Evolutionary conservation across 2,888 invertebrate species (phyloP).

Genomic region (Ormyrus nitidulus): DNA sequence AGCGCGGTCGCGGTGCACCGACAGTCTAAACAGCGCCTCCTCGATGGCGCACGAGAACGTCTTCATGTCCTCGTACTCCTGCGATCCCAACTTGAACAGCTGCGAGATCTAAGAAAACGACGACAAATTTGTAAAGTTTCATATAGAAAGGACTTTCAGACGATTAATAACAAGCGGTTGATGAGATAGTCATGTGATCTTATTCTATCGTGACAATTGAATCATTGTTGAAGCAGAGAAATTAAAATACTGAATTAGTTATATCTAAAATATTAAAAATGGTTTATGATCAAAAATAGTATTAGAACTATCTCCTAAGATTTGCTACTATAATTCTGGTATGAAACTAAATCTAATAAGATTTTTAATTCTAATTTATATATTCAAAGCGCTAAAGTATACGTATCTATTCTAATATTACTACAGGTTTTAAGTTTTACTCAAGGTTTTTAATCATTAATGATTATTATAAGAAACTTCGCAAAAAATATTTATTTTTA

Average conservation of each 20-base stretch:
- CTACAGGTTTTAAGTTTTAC: no score
- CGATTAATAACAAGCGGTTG: neutral
- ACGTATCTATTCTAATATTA: no score
- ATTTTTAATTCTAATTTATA: no score
- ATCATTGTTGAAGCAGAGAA: no score
- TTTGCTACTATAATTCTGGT: no score
- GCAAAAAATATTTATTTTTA: neutral
- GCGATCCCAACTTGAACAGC: slow-evolving; percentile 95
- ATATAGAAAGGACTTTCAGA: neutral
- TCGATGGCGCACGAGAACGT: slow-evolving; percentile 94
- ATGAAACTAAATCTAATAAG: no score
- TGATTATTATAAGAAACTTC: no score
- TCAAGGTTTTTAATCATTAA: no score
- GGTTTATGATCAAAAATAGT: neutral
- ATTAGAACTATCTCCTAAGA: no score
- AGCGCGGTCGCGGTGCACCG: slow-evolving; percentile 91
- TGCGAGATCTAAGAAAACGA: slow-evolving; percentile 86
- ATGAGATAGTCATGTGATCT: slow-evolving; percentile 24
- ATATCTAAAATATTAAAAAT: neutral
- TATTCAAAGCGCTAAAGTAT: no score
- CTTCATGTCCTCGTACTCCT: slow-evolving; percentile 92
- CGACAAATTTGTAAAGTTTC: slow-evolving; percentile 17
- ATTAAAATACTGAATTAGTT: no score
- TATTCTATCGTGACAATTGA: no score
- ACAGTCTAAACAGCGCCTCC: slow-evolving; percentile 91